These are phyloP conservation scores for Acrossocheilus fasciatus DNA, from an alignment of 2,797 vertebrate genomes.

Conservation along the genomic window DNA sequence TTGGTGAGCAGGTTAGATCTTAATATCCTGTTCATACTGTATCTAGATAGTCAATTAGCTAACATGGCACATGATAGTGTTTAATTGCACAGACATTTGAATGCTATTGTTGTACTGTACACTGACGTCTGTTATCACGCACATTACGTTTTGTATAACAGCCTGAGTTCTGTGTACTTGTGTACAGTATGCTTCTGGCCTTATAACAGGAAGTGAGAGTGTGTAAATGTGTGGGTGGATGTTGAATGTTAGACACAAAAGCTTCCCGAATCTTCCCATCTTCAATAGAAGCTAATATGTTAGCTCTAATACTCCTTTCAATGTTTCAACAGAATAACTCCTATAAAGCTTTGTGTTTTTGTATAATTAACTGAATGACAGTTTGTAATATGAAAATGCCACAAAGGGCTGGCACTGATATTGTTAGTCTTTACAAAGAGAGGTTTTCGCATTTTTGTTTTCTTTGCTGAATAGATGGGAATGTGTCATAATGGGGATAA, in stretches of 20 bases:
- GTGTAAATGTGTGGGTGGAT: conserved; percentile 29
- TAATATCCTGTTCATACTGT: not conserved
- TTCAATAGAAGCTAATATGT: conserved; percentile 17
- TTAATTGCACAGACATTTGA: not conserved
- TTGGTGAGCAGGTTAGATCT: not conserved
- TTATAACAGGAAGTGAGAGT: conserved; percentile 15
- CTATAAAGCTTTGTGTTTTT: conserved; percentile 35
- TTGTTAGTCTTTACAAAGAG: conserved; percentile 42
- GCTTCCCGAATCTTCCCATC: conserved; percentile 19
- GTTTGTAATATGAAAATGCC: conserved; percentile 8
- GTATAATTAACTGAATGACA: conserved; percentile 35
- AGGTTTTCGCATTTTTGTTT: conserved; percentile 36
- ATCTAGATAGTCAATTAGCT: not conserved
- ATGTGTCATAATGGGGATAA: conserved; percentile 47
- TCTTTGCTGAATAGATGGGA: conserved; percentile 42
- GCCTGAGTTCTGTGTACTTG: not conserved
- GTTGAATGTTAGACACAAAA: conserved; percentile 24
- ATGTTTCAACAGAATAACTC: conserved; percentile 13
- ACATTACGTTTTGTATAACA: not conserved
- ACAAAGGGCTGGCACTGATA: conserved; percentile 37
- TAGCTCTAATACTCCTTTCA: conserved; percentile 7
- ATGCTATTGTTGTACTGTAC: not conserved
- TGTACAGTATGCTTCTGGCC: not conserved
- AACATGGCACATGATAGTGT: not conserved
- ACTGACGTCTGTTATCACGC: not conserved